Base-by-base conservation (phyloP, 1,140 invertebrate species). In the Paramacrobiotus metropolitanus region DNA sequence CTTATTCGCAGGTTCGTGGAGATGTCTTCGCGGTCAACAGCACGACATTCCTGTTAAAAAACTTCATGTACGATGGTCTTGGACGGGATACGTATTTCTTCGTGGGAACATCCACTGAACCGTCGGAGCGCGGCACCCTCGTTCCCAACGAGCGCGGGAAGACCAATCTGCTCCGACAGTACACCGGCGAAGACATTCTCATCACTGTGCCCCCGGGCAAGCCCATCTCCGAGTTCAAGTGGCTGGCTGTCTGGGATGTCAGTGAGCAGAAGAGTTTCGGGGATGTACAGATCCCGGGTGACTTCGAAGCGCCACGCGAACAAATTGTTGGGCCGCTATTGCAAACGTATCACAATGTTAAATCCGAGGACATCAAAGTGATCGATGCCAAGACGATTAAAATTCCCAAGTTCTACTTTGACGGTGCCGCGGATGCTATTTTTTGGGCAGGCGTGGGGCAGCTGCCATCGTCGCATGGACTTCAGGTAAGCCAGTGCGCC, bases 391-490 rank as follows among this genome's bases (percentile, higher is more conserved):
- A 86, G 72, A 91, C 87, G 0, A 83, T 93, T 69, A 88, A 87
- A 70, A 91, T 92, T 65, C 87, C 87, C 2, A 87, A 91, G 74
- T 74, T 93, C 48, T 85, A 89, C 69, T 93, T 91, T 68, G 86
- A 92, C 67, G 88, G 88, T 3, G 62, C 24, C 64, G 63, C 62
- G 59, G 80, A 84, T 60, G 82, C 84, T 0, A 86, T 85, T 72
- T 92, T 92, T 72, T 87, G 84, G 82, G 81, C 86, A 9, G 88
- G 88, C 2, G 80, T 83, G 61, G 87, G 87, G 1, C 82, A 86
- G n/a, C 82, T 86, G 69, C 87, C 87, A 0, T 82, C 83, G 2
- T 77, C 80, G 9, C 82, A 84, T 65, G 87, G 87, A 55, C 48
- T 55, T 9, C 48, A 55, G 48, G n/a, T n/a, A n/a, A n/a, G n/a